Conservation (phyloP, 53 echinoderm and acorn worm genomes). For the Luidia sarsii region DNA sequence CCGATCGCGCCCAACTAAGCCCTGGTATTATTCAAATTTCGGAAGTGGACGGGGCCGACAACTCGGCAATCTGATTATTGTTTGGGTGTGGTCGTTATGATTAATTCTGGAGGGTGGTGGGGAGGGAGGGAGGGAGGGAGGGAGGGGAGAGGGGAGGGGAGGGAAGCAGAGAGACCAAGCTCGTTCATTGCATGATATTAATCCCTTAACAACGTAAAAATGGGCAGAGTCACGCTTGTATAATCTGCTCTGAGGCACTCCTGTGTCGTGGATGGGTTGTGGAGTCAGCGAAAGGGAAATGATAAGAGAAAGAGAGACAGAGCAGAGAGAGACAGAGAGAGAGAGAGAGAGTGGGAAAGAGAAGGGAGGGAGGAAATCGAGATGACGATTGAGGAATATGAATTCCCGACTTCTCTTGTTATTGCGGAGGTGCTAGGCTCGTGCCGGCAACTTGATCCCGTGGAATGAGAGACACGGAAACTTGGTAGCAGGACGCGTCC, state of each 20-base stretch:
- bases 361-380: conserved; percentile 23
- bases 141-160: no score
- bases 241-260: conserved; percentile 47
- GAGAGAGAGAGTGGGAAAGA: no score
- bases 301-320: no score
- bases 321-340: no score
- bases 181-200: no score
- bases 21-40: conserved; percentile 46
- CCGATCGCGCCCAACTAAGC: conserved; percentile 31
- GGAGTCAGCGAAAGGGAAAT: no score
- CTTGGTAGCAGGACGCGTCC: no score
- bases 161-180: no score
- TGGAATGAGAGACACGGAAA: no score
- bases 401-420: conserved; percentile 37
- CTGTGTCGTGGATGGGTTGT: no score
- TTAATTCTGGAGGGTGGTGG: no score
- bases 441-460: conserved; percentile 36
- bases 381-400: conserved; percentile 18
- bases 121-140: no score
- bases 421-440: conserved; percentile 23
- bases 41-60: conserved; percentile 44
- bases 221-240: background rate
- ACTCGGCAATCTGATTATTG: conserved; percentile 1
- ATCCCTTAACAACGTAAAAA: conserved; percentile 41
- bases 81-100: conserved; percentile 20